These are phyloP conservation scores for Turnix velox DNA, from an alignment of 2,113 vertebrate species.

Conservation along the genomic window DNA sequence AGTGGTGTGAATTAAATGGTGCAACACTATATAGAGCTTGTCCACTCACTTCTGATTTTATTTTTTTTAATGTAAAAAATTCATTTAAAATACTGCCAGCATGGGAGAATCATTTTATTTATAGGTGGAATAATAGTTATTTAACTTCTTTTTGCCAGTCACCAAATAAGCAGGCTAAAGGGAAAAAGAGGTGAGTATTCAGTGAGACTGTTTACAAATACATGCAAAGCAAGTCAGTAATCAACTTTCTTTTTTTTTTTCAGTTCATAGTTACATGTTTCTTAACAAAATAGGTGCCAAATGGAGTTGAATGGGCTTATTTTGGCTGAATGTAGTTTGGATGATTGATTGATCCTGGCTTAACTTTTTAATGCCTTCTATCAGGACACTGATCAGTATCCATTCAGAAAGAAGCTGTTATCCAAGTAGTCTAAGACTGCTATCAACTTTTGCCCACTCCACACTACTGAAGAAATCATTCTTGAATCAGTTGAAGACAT, in stretches of 20 bases:
- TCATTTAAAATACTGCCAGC: not conserved
- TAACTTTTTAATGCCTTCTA: not conserved
- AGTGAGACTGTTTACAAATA: not conserved
- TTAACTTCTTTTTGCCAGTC: not conserved
- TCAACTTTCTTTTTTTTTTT: not conserved
- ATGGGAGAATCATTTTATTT: not conserved
- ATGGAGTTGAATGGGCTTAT: not conserved
- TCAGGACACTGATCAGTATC: not conserved
- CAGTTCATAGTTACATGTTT: not conserved
- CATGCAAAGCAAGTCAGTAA: not conserved
- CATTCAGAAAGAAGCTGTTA: not conserved
- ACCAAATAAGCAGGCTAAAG: not conserved
- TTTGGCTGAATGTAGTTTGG: not conserved
- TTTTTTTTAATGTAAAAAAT: not conserved
- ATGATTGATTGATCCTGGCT: not conserved
- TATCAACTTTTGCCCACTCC: not conserved
- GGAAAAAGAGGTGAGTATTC: not conserved
- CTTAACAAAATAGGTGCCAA: not conserved
- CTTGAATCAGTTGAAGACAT: not conserved
- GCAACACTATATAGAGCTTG: not conserved
- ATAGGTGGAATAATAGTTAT: not conserved
- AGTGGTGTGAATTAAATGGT: not conserved
- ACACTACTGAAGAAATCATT: not conserved
- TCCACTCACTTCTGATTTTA: accelerated
- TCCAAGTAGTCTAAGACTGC: not conserved